phyloP scores from a whole-genome alignment of 2,797 vertebrate species.

The Acipenser transmontanus region DNA sequence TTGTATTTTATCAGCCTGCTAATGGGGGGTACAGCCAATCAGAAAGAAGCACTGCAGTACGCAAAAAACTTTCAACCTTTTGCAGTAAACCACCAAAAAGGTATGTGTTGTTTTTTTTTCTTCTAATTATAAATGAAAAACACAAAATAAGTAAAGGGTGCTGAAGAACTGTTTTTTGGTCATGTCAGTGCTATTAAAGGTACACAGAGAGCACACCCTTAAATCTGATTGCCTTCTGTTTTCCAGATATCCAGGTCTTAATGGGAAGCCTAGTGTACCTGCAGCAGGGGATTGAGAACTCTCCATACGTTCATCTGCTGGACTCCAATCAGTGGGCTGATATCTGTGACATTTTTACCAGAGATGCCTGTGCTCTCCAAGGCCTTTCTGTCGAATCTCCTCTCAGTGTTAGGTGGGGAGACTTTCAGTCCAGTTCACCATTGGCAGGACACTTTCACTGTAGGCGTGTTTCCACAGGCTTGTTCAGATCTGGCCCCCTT shows the following conservation, averaged over 20 bases:
- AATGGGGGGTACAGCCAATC: slow-evolving; percentile 74
- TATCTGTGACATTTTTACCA: slow-evolving; percentile 77
- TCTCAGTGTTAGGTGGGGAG: slow-evolving; percentile 68
- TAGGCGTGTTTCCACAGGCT: no score
- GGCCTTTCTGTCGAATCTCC: slow-evolving; percentile 74
- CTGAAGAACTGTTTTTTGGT: no score
- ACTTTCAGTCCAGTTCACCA: background rate
- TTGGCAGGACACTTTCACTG: no score
- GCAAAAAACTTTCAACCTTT: slow-evolving; percentile 76
- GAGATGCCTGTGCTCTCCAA: slow-evolving; percentile 70
- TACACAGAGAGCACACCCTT: no score
- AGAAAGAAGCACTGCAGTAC: slow-evolving; percentile 71
- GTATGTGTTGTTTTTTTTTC: slow-evolving; percentile 34
- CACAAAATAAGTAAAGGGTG: no score
- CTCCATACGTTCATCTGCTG: slow-evolving; percentile 68
- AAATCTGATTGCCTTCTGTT: slow-evolving; percentile 6
- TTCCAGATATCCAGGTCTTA: slow-evolving; percentile 69
- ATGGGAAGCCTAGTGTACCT: slow-evolving; percentile 77
- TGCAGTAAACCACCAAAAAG: slow-evolving; percentile 75
- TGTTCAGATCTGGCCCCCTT: no score
- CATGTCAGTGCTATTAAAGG: no score
- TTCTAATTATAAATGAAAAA: no score
- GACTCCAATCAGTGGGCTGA: slow-evolving; percentile 77
- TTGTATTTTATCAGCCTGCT: slow-evolving; percentile 75
- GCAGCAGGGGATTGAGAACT: slow-evolving; percentile 74